phyloP scores from a whole-genome alignment of 1,140 invertebrate genomes.

The Carcinoscorpius rotundicauda region DNA sequence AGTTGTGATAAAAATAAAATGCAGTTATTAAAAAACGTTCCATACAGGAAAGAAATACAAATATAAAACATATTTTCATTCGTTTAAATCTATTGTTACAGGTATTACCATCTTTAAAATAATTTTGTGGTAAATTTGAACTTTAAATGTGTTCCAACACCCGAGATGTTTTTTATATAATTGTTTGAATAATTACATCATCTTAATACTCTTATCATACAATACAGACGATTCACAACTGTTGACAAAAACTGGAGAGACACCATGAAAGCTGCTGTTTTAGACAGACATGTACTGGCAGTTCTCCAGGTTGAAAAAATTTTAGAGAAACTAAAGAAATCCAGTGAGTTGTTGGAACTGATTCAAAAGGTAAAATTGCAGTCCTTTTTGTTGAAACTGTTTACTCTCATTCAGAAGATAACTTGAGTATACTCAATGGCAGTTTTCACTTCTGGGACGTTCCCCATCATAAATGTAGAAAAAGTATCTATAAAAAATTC shows the following conservation, averaged over 20 bases:
- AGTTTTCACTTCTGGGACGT: no score
- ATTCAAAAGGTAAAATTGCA: constrained; percentile 17
- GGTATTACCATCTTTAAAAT: neutral
- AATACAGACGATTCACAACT: constrained; percentile 27
- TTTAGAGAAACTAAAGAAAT: constrained; percentile 78
- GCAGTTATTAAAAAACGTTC: no score
- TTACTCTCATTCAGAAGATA: no score
- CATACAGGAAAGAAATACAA: no score
- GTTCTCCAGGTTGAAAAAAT: constrained; percentile 84
- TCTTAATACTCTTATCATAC: no score
- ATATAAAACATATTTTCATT: neutral
- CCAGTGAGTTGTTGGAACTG: constrained; percentile 52
- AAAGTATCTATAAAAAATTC: no score
- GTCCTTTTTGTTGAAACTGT: neutral
- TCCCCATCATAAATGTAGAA: no score
- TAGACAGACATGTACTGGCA: constrained; percentile 65
- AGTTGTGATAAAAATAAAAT: no score
- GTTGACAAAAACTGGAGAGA: constrained; percentile 60
- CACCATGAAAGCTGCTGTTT: constrained; percentile 72
- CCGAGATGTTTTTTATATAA: constrained; percentile 6
- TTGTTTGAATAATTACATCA: no score
- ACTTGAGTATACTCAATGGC: no score
- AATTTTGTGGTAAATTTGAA: neutral
- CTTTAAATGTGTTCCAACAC: neutral
- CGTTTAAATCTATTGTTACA: neutral